Percentiles rank a stretch among this genome's conserved stretches.
Conservation (phyloP, 64 coral and sea anemone species). For the Astreopora myriophthalma region DNA sequence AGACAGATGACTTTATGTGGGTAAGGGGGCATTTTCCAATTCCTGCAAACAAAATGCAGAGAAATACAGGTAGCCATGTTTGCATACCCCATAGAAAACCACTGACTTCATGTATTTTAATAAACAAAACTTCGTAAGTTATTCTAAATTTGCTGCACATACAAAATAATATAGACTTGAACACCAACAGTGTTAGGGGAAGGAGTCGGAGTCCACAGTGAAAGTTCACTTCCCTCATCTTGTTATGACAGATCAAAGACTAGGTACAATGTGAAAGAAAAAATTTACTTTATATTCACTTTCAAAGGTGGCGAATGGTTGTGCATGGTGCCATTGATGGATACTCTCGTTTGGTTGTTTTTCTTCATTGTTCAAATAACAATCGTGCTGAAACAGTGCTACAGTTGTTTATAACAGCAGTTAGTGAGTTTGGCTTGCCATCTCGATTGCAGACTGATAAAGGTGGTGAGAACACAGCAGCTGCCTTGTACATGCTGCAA, state of each 20-base stretch:
- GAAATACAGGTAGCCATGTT: background rate
- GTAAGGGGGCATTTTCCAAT: background rate
- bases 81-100: background rate
- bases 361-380: slow-evolving; percentile 19
- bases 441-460: slow-evolving; percentile 2
- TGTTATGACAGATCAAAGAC: background rate
- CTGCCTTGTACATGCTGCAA: slow-evolving; percentile 27
- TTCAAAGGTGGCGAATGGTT: slow-evolving; percentile 20
- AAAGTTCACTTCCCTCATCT: background rate
- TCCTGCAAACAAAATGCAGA: background rate
- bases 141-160: background rate
- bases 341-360: slow-evolving; percentile 14
- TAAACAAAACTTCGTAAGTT: background rate
- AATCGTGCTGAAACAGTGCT: slow-evolving; percentile 37
- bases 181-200: background rate
- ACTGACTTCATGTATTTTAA: background rate
- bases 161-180: background rate
- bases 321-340: slow-evolving; percentile 35
- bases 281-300: background rate
- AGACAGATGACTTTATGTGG: too few relatives aligned
- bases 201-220: background rate
- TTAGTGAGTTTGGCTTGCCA: slow-evolving; percentile 21
- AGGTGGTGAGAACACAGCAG: slow-evolving; percentile 24
- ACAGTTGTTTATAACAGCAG: slow-evolving; percentile 1
- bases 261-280: background rate